Evolutionary conservation across 2,888 invertebrate species (phyloP), one percentile per base, ranked within the genome.

Genomic region (Rhodophaea formosa): DNA sequence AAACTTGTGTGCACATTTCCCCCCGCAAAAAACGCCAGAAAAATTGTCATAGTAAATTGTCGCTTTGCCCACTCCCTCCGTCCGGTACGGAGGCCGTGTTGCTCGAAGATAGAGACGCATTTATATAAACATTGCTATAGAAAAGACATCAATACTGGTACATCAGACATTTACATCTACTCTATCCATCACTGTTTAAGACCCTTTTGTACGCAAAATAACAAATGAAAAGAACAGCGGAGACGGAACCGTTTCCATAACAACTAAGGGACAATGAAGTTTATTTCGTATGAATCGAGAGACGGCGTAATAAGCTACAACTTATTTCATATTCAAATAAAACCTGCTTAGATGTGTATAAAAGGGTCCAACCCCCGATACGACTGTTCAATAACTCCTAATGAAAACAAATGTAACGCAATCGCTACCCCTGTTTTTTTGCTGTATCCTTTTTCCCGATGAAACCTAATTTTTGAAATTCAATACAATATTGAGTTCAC

Each of bases 351-450:
- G 74, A 72, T 72, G 69, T 69, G 72, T 64, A 74, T 66, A 69
- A 70, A 72, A 71, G 70, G 70, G 74, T 67, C 69, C 68, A 51
- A 63, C 61, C 71, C 73, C 67, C 65, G 60, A 62, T 67, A 69
- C 67, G 64, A 69, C 71, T 74, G 80, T 78, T 80, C 79, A 79
- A 84, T 86, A 84, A 80, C 75, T 79, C 78, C 79, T 80, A 82
- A 84, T 84, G 79, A 82, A 82, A 85, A 86, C 80, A 84, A 84
- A 85, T 84, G 81, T 80, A 77, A 75, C 79, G 74, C 75, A 75
- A 79, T 71, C 73, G 70, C 75, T 78, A 81, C 80, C 80, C 80
- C 80, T 79, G 78, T 78, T 79, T 74, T 78, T 78, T 77, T 70
- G 75, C 71, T 71, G 77, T 69, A 67, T 68, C 70, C 81, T 80